Evolutionary conservation across 2,888 invertebrate species (phyloP).

Genomic region (Lapara coniferarum): DNA sequence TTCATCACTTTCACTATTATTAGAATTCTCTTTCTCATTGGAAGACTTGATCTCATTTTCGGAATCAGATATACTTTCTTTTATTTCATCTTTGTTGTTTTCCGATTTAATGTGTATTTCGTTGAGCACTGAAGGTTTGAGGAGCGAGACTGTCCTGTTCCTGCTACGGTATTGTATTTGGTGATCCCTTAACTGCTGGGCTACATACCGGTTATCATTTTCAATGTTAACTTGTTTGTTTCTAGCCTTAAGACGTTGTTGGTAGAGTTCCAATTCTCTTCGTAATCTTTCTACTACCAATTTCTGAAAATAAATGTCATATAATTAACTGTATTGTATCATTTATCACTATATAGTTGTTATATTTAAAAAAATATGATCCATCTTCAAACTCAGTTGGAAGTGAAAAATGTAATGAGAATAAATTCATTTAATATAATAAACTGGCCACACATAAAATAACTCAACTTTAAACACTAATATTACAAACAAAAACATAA

Average conservation of each 20-base stretch:
- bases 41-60: constrained; percentile 65
- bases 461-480: too few species aligned
- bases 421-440: too few species aligned
- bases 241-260: constrained; percentile 71
- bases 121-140: constrained; percentile 76
- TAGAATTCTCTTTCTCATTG: constrained; percentile 71
- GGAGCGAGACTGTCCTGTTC: constrained; percentile 66
- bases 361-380: too few species aligned
- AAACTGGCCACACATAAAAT: too few species aligned
- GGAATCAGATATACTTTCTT: constrained; percentile 65
- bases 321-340: too few species aligned
- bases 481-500: too few species aligned
- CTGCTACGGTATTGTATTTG: constrained; percentile 67
- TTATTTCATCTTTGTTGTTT: constrained; percentile 59
- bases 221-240: constrained; percentile 75
- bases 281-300: constrained; percentile 82
- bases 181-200: constrained; percentile 75
- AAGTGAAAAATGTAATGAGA: too few species aligned
- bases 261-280: constrained; percentile 82
- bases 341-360: too few species aligned
- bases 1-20: constrained; percentile 63
- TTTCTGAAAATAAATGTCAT: constrained; percentile 67
- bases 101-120: constrained; percentile 77
- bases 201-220: constrained; percentile 72
- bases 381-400: too few species aligned